These are phyloP conservation scores for human DNA, from an alignment of 2,113 vertebrate species.

Conservation along the genomic window GRCh38 chr13:38660001-38660500, in stretches of 20 bases:
- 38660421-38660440: background rate
- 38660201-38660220: background rate
- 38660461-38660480: background rate
- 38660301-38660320: background rate
- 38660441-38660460: background rate
- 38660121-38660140: background rate
- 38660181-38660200: background rate
- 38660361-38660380: background rate
- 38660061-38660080: constrained; percentile 54
- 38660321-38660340: background rate
- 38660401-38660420: background rate
- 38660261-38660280: background rate
- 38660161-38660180: background rate
- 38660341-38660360: background rate
- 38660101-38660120: background rate
- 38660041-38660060: constrained; percentile 37
- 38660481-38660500: background rate
- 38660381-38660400: background rate
- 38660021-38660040: constrained; percentile 54
- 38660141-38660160: background rate
- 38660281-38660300: background rate
- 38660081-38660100: constrained; percentile 28
- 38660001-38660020: constrained; percentile 51
- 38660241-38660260: background rate
- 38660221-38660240: background rate